phyloP scores from a whole-genome alignment of 2,888 invertebrate species.

The Alcis repandata region DNA sequence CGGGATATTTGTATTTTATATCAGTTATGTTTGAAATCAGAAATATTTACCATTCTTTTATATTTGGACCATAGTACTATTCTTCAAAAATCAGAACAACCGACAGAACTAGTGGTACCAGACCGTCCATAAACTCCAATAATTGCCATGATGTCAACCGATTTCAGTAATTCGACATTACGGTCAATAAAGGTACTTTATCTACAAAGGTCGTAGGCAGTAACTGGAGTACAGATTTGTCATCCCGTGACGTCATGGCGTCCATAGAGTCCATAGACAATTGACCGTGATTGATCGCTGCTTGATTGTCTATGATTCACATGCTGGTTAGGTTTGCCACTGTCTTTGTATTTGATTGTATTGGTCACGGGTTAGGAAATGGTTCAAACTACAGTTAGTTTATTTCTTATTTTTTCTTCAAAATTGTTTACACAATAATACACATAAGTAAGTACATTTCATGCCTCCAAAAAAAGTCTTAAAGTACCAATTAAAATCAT shows the following conservation, averaged over 20 bases:
- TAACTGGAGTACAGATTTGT: constrained; percentile 60
- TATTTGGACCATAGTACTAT: no score
- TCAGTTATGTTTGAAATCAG: no score
- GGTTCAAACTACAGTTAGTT: no score
- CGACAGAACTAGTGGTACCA: not conserved
- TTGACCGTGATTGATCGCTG: constrained; percentile 78
- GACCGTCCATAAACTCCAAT: constrained; percentile 7
- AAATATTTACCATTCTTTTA: no score
- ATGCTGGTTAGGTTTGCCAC: constrained; percentile 46
- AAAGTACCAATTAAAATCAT: no score
- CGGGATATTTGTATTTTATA: no score
- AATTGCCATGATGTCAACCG: constrained; percentile 8
- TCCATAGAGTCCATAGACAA: constrained; percentile 61
- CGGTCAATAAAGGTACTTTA: constrained; percentile 33
- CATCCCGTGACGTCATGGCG: constrained; percentile 68
- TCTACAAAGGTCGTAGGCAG: constrained; percentile 41
- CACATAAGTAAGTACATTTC: no score
- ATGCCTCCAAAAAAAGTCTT: no score
- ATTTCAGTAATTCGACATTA: constrained; percentile 29
- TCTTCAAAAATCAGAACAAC: not conserved
- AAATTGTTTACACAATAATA: no score
- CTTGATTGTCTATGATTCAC: constrained; percentile 72
- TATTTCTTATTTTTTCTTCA: no score
- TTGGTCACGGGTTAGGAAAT: no score
- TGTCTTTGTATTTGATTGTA: no score